Evolutionary conservation across 1,140 invertebrate species (phyloP).

Genomic region (Megalonaias nervosa): DNA sequence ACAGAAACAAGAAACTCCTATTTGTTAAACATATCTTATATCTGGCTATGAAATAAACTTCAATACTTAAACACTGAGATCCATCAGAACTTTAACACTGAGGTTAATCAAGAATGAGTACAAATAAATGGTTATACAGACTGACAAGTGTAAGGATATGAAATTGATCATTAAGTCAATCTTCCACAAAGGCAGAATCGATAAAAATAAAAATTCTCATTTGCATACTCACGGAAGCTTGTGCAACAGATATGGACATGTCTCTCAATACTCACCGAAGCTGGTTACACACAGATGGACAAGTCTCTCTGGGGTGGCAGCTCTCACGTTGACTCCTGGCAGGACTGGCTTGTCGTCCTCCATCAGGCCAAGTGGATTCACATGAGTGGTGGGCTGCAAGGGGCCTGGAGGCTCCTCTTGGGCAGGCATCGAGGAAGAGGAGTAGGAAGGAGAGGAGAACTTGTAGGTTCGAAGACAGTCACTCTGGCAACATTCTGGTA

Average conservation of each 20-base stretch:
- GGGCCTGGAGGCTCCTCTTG: conserved; percentile 21
- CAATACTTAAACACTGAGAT: too few relatives aligned
- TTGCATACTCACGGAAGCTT: too few relatives aligned
- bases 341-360: conserved; percentile 67
- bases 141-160: too few relatives aligned
- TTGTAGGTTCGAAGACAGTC: conserved; percentile 32
- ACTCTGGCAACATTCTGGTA: conserved; percentile 32
- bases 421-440: conserved; percentile 12
- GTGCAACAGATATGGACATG: too few relatives aligned
- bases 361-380: conserved; percentile 46
- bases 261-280: conserved; percentile 56
- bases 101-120: too few relatives aligned
- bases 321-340: conserved; percentile 65
- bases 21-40: too few relatives aligned
- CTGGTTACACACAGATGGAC: conserved; percentile 67
- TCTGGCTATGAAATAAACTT: too few relatives aligned
- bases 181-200: too few relatives aligned
- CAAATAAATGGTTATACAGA: too few relatives aligned
- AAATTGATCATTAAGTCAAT: neutral
- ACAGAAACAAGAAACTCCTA: too few relatives aligned
- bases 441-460: conserved; percentile 4
- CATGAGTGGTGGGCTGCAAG: conserved; percentile 14
- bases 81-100: too few relatives aligned
- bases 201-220: too few relatives aligned
- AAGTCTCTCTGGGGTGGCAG: conserved; percentile 67